Percentiles rank a stretch among this genome's conserved stretches.
phyloP scores from a whole-genome alignment of 2,113 vertebrate genomes.

The Gyps fulvus region DNA sequence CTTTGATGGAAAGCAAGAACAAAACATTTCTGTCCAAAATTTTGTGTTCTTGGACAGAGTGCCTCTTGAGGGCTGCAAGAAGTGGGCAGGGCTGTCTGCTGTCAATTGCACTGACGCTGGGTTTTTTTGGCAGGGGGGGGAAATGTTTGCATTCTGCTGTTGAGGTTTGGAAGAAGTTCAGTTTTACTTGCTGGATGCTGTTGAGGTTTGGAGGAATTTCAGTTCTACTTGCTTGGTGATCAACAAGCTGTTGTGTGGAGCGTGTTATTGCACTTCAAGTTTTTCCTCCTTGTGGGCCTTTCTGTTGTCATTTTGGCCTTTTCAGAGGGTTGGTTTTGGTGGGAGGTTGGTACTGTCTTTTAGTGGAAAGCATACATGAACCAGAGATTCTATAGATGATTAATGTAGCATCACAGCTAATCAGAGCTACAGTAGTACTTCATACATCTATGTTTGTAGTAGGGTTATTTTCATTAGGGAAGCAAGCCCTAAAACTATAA shows the following conservation, averaged over 20 bases:
- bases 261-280: not conserved
- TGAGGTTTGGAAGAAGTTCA: not conserved
- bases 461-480: not conserved
- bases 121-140: not conserved
- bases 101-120: not conserved
- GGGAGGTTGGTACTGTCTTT: not conserved
- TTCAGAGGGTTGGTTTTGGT: not conserved
- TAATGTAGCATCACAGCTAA: not conserved
- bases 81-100: not conserved
- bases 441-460: not conserved
- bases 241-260: not conserved
- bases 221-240: not conserved
- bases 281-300: not conserved
- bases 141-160: not conserved
- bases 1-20: not conserved
- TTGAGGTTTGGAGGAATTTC: not conserved
- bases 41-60: not conserved
- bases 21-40: not conserved
- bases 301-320: not conserved
- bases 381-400: not conserved
- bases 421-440: not conserved
- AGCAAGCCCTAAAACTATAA: not conserved
- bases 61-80: not conserved
- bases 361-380: not conserved
- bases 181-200: not conserved